Evolutionary conservation across 2,888 invertebrate species (phyloP).

Genomic region (Cyclophora punctaria): DNA sequence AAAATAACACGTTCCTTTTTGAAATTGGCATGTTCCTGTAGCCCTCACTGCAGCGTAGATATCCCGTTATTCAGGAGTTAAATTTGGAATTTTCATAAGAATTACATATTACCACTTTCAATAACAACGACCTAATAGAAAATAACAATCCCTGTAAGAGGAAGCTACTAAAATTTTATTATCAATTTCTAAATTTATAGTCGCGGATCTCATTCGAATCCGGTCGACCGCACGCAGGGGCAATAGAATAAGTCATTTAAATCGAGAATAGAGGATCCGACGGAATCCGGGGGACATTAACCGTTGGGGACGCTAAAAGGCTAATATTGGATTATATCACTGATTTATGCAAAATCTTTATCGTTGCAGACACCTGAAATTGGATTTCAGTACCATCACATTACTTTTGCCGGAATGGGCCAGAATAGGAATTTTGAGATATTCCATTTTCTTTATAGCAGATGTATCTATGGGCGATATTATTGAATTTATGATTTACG

Average conservation of each 20-base stretch:
- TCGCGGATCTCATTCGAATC: conserved; percentile 43
- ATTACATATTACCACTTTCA: not conserved
- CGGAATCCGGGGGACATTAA: conserved; percentile 62
- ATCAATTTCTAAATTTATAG: conserved; percentile 66
- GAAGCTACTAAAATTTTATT: conserved; percentile 61
- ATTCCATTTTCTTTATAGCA: conserved; percentile 24
- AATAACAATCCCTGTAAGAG: conserved; percentile 46
- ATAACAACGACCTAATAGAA: conserved; percentile 21
- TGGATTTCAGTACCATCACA: conserved; percentile 59
- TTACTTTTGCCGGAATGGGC: conserved; percentile 36
- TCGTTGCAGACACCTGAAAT: conserved; percentile 63
- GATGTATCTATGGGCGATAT: conserved; percentile 12
- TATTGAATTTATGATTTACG: conserved; percentile 10
- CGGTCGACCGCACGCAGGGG: conserved; percentile 44
- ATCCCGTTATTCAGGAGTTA: not conserved
- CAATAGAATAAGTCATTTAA: conserved; percentile 74
- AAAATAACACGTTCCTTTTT: not conserved
- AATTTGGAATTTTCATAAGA: not conserved
- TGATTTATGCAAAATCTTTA: conserved; percentile 74
- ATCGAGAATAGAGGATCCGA: conserved; percentile 57
- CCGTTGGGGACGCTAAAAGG: conserved; percentile 52
- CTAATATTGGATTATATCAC: conserved; percentile 70
- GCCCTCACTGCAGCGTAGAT: not conserved
- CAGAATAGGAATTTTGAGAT: conserved; percentile 23
- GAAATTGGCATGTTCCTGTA: not conserved